Evolutionary conservation across 2,888 invertebrate species (phyloP).

Genomic region (Hypomecis punctinalis): DNA sequence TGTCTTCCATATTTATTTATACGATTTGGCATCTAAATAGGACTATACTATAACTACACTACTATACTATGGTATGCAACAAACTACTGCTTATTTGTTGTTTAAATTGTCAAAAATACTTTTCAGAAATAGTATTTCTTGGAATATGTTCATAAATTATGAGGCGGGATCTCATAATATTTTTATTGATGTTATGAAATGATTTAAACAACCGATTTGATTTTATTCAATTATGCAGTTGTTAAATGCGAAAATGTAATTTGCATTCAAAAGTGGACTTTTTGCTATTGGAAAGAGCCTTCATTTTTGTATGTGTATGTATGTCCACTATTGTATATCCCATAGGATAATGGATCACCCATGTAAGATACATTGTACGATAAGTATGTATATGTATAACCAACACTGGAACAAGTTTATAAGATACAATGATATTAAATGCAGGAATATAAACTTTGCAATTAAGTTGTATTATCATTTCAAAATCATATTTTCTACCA

Average conservation of each 20-base stretch:
- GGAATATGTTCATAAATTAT: not conserved
- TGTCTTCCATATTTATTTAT: too few species aligned
- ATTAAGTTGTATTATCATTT: constrained; percentile 35
- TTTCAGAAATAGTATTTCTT: not conserved
- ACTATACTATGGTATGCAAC: not conserved
- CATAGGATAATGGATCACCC: constrained; percentile 30
- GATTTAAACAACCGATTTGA: not conserved
- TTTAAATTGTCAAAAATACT: not conserved
- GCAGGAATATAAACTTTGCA: constrained; percentile 46
- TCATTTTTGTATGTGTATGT: constrained; percentile 2
- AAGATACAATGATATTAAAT: constrained; percentile 41
- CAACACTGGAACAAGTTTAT: constrained; percentile 37
- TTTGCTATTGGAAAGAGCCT: not conserved
- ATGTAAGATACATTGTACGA: constrained; percentile 28
- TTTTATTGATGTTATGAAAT: too few species aligned
- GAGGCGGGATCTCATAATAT: not conserved
- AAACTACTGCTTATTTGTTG: not conserved
- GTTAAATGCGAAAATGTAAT: not conserved
- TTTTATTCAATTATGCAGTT: not conserved
- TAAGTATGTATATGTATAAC: constrained; percentile 31
- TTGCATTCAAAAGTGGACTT: not conserved
- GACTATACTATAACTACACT: not conserved
- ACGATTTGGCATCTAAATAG: too few species aligned
- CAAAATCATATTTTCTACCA: not conserved
- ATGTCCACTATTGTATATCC: constrained; percentile 34